Conservation (phyloP, 2,888 invertebrate species). For the Drosophila paramelanica region DNA sequence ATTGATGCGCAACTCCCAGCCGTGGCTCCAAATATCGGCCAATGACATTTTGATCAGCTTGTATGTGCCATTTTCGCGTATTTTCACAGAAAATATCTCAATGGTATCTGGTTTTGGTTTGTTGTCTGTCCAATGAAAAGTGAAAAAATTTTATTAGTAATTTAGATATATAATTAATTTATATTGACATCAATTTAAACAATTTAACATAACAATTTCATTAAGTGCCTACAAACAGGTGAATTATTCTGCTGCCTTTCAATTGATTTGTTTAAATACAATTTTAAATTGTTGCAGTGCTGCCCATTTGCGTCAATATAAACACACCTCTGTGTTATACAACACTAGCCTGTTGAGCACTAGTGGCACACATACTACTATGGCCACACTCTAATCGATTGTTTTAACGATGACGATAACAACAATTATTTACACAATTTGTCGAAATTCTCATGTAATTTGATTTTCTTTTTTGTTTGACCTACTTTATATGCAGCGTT, state of each 20-base stretch:
- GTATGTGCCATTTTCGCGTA: slow-evolving; percentile 86
- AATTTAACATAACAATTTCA: slow-evolving; percentile 33
- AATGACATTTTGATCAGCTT: slow-evolving; percentile 88
- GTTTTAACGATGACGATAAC: slow-evolving; percentile 12
- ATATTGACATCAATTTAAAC: slow-evolving; percentile 39
- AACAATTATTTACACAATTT: background rate
- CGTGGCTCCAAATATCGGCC: slow-evolving; percentile 89
- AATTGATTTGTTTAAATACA: slow-evolving; percentile 30
- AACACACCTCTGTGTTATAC: slow-evolving; percentile 8
- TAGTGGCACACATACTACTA: background rate
- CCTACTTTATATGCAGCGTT: too few relatives aligned
- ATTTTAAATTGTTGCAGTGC: slow-evolving; percentile 42
- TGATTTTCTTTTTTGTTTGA: too few relatives aligned
- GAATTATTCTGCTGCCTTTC: background rate
- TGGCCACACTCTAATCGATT: slow-evolving; percentile 22
- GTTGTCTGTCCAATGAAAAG: slow-evolving; percentile 86
- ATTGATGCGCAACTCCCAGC: slow-evolving; percentile 89
- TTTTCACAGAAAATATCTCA: slow-evolving; percentile 88
- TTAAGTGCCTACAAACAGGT: slow-evolving; percentile 10
- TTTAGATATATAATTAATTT: too few relatives aligned
- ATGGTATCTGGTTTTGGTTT: slow-evolving; percentile 90
- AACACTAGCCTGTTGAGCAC: slow-evolving; percentile 26
- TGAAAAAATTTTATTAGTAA: too few relatives aligned
- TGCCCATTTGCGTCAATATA: slow-evolving; percentile 5
- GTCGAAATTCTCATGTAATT: slow-evolving; percentile 9